Evolutionary conservation across 2,888 invertebrate species (phyloP).

Genomic region (Parelbella ahira): DNA sequence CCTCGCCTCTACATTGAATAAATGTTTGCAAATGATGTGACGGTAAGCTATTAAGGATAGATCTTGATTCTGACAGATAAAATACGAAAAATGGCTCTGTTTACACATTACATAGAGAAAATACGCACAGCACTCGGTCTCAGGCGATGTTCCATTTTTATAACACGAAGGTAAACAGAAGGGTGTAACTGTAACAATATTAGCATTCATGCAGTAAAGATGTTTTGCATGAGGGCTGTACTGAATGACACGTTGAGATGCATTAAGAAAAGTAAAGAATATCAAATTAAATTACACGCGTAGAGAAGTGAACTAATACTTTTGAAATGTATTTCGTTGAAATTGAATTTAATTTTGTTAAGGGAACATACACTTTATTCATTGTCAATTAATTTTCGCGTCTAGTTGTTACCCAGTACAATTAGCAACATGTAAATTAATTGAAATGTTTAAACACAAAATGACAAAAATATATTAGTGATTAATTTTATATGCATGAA

Average conservation of each 20-base stretch:
- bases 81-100: conserved; percentile 1
- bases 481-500: too few species aligned
- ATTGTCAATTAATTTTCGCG: too few species aligned
- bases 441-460: too few species aligned
- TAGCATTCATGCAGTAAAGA: conserved; percentile 12
- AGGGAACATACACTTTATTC: too few species aligned
- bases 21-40: neutral
- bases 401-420: too few species aligned
- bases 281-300: too few species aligned
- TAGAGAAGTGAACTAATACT: too few species aligned
- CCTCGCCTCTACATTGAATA: neutral
- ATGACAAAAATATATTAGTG: too few species aligned
- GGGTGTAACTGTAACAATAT: conserved; percentile 9
- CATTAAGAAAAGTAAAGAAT: neutral
- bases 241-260: neutral
- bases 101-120: conserved; percentile 3
- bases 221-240: conserved; percentile 7
- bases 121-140: conserved; percentile 12
- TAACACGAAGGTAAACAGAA: conserved; percentile 19
- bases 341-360: too few species aligned
- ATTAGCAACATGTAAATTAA: too few species aligned
- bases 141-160: conserved; percentile 13
- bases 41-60: neutral
- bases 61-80: conserved; percentile 10
- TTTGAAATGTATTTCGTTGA: too few species aligned